Evolutionary conservation across 2,888 invertebrate genomes (phyloP).

Genomic region (Chirona hameri): DNA sequence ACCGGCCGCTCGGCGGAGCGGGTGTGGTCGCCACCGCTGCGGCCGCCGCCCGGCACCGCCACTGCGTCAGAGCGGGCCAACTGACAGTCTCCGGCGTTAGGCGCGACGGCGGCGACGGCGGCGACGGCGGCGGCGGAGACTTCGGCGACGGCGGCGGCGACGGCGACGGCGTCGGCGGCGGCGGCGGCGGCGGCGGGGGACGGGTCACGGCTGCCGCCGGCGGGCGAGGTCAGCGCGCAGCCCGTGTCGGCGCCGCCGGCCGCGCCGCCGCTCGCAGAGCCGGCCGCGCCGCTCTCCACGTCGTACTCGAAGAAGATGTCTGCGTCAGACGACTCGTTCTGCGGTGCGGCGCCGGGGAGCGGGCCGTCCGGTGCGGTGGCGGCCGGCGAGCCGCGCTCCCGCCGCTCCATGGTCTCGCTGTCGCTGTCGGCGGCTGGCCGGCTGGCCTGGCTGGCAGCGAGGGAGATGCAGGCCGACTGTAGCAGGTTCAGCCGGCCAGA

Average conservation of each 20-base stretch:
- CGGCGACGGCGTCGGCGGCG: neutral
- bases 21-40: neutral
- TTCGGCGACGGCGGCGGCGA: neutral
- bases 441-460: neutral
- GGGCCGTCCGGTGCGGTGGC: neutral
- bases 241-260: neutral
- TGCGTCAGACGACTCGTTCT: neutral
- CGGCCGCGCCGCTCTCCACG: neutral
- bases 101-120: neutral
- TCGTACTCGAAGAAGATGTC: conserved; percentile 25
- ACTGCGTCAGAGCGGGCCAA: neutral
- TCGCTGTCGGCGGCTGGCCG: neutral
- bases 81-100: neutral
- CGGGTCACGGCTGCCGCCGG: neutral
- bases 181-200: neutral
- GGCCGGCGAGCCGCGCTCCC: neutral
- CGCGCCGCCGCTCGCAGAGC: neutral
- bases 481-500: neutral
- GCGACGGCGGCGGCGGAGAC: neutral
- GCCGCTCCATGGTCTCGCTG: neutral
- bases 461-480: neutral
- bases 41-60: neutral
- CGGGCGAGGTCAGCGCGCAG: neutral
- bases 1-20: neutral
- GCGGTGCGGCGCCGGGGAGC: neutral